These are phyloP conservation scores for Sisor rabdophorus DNA, from an alignment of 2,113 vertebrate species.

Conservation along the genomic window DNA sequence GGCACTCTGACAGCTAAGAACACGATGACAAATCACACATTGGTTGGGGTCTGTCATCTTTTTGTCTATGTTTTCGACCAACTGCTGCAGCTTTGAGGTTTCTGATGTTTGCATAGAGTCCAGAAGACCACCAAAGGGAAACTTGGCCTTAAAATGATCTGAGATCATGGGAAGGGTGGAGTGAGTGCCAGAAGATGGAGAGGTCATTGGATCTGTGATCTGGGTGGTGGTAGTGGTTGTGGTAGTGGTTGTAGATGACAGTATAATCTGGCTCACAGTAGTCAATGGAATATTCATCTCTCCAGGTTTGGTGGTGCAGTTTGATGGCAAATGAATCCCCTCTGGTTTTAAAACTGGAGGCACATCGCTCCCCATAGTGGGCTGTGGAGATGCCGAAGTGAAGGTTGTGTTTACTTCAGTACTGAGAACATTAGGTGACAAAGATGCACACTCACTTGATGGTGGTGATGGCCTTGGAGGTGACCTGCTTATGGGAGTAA, in stretches of 20 bases:
- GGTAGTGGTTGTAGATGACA: constrained; percentile 67
- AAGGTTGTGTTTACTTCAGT: constrained; percentile 70
- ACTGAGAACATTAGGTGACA: constrained; percentile 84
- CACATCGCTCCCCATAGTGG: constrained; percentile 60
- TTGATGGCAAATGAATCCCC: constrained; percentile 74
- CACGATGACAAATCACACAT: constrained; percentile 94
- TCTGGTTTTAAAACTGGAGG: constrained; percentile 79
- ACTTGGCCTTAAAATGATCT: constrained; percentile 94
- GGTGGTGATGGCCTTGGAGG: constrained; percentile 92
- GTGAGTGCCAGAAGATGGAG: constrained; percentile 73
- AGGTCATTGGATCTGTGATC: constrained; percentile 67
- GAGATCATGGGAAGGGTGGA: constrained; percentile 82
- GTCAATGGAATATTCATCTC: constrained; percentile 69
- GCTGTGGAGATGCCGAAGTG: constrained; percentile 79
- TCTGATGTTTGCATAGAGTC: constrained; percentile 99
- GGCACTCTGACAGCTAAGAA: constrained; percentile 98
- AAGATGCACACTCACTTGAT: constrained; percentile 90
- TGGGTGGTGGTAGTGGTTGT: constrained; percentile 59
- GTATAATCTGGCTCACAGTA: constrained; percentile 69
- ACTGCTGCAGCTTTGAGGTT: constrained; percentile 96
- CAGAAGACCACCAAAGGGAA: constrained; percentile 94
- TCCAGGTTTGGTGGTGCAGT: constrained; percentile 66
- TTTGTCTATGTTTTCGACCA: constrained; percentile 98
- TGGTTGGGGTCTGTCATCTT: constrained; percentile 99
- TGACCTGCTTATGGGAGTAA: constrained; percentile 87